Evolutionary conservation across 2,797 vertebrate genomes (phyloP), one percentile per base, ranked within the genome.

Genomic region (Channa striata): DNA sequence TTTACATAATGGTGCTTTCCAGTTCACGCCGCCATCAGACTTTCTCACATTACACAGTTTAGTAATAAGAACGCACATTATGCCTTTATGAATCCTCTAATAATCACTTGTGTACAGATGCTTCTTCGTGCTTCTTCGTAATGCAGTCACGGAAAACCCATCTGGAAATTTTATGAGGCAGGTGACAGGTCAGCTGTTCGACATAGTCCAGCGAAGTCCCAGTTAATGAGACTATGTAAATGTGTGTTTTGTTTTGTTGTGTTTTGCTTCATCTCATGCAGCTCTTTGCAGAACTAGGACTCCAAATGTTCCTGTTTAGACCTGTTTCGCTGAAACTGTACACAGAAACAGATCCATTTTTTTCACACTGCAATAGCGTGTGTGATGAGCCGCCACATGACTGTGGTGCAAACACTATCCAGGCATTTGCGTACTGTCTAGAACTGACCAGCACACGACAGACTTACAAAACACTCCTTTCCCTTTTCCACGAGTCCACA

Each of bases 271-370:
- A 51, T 53, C 64, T 47, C 19, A 14, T 25, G 16, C 61, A 44
- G 20, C 60, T 67, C 39, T 9, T 7, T 52, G 72, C 40, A 60
- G 33, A 83, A 57, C 39, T 57, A 33, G 79, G 81, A 69, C 63
- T 82, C 36, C 30, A 50, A 70, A 66, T 42, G 62, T 79, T 87
- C 77, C 78, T 80, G 77, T 85, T 84, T 60, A 58, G 54, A 77
- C 74, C 20, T 60, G 82, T 61, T 68, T 25, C 58, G 54, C 21
- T 71, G 36, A 46, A 21, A 47, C 56, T 59, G 5, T 51, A 33
- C 0, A 4, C 16, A 59, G 46, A 64, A 51, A 39, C 20, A 57
- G 52, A 73, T 48, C 9, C 13, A 8, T 44, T 39, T 25, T 44
- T 77, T 49, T 20, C 1, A n/a, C 19, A 47, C 20, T 19, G 3